Percentiles rank a stretch among this genome's conserved stretches.
phyloP scores from a whole-genome alignment of 2,888 invertebrate genomes.

The Caenorhabditis virilis region DNA sequence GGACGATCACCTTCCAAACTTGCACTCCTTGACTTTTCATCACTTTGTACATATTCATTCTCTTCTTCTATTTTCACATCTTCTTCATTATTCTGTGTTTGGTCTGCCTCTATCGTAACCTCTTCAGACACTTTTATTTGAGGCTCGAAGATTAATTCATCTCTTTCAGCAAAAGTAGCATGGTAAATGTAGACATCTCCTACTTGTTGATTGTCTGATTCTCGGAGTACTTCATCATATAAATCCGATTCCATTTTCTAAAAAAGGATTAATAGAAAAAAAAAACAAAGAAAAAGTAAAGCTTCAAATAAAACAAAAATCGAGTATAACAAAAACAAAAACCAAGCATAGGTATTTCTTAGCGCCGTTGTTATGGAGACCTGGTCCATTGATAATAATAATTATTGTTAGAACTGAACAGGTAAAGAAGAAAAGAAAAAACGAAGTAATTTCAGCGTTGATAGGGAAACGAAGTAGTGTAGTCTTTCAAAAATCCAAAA shows the following conservation, averaged over 20 bases:
- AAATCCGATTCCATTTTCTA: constrained; percentile 2
- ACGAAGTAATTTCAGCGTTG: too few relatives aligned
- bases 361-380: constrained; percentile 2
- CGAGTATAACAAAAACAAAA: constrained; percentile 5
- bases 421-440: neutral
- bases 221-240: constrained; percentile 3
- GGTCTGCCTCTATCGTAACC: neutral
- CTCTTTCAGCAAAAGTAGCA: too few relatives aligned
- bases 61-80: neutral
- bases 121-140: too few relatives aligned
- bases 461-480: too few relatives aligned
- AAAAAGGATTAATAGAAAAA: too few relatives aligned
- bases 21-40: too few relatives aligned
- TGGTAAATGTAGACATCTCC: too few relatives aligned
- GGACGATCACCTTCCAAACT: neutral
- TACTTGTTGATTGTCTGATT: neutral
- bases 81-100: neutral
- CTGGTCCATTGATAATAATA: neutral
- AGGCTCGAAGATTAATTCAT: too few relatives aligned
- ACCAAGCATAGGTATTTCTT: neutral
- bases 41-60: neutral
- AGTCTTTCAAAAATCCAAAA: neutral
- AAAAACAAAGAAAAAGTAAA: too few relatives aligned
- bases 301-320: constrained; percentile 3
- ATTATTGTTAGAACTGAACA: neutral